Base-by-base conservation (phyloP, 2,888 invertebrate species). In the Melanchra persicariae region DNA sequence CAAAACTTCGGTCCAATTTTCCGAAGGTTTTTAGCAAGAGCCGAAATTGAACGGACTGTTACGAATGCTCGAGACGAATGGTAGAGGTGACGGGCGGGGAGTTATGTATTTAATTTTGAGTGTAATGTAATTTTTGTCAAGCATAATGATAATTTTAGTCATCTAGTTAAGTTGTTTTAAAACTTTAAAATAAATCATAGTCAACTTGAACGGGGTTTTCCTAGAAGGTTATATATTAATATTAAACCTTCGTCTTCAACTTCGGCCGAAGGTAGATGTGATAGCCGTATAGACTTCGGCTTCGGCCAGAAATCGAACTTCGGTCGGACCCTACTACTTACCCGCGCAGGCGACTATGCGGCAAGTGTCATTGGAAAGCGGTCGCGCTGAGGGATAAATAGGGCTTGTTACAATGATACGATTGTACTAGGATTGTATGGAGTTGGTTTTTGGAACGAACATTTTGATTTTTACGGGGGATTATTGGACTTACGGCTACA, bases 331-430 rank as follows among this genome's bases (percentile, higher is more conserved):
- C 24, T 74, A 74, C 73, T 84, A 87, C 57, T 76, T 73, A 79
- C 59, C 59, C 60, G 77, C 77, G 77, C 81, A 45, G 55, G 70
- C 81, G 81, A 84, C 82, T 82, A 80, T 84, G 85, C 87, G 76
- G 79, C 85, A 85, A 87, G 89, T 89, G 90, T 86, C 88, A 85
- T 85, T 89, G 85, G 91, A 91, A 91, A 91, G 91, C 85, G 81
- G 82, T 79, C 74, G 77, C 75, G 59, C 65, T 68, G 79, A 74
- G 74, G 80, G 72, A 83, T 85, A 85, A 84, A 81, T 79, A 85
- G 82, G 82, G 70, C 85, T 77, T 67, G 84, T 74, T 83, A 80
- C 70, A 73, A 71, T 74, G 78, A 77, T 60, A 52, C 12, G 67
- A 74, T n/a, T n/a, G n/a, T n/a, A 30, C 24, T 65, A 51, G 34